Evolutionary conservation across 2,113 vertebrate genomes (phyloP).

Genomic region (Spizaetus ornatus): DNA sequence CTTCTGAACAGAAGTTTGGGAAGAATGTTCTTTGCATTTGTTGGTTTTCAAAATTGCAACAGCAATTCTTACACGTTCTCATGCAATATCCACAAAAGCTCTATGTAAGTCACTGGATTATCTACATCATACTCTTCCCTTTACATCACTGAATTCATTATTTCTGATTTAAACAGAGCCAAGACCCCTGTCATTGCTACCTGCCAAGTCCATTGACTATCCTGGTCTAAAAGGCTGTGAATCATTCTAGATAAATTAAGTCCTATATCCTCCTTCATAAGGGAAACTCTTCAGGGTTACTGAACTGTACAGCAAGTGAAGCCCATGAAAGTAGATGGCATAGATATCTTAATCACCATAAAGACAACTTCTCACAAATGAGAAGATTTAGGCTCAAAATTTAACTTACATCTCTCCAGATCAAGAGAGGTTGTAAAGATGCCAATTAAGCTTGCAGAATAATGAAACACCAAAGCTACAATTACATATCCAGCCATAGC

Average conservation of each 20-base stretch:
- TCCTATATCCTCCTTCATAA: neutral
- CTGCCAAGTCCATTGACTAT: neutral
- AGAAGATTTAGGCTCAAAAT: neutral
- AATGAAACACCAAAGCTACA: neutral
- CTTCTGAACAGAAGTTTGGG: neutral
- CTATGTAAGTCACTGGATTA: neutral
- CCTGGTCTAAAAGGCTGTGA: neutral
- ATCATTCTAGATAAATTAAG: neutral
- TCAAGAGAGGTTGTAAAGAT: neutral
- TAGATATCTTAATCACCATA: neutral
- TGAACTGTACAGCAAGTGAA: neutral
- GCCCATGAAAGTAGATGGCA: neutral
- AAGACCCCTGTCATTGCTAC: neutral
- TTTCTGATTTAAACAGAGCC: neutral
- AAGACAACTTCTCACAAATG: neutral
- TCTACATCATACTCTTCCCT: neutral
- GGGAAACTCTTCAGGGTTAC: neutral
- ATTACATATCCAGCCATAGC: neutral
- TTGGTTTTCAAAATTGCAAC: neutral
- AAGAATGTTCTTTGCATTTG: neutral
- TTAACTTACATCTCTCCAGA: neutral
- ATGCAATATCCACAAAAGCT: neutral
- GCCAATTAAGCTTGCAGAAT: neutral
- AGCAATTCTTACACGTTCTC: neutral
- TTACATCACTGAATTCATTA: neutral